phyloP scores from a whole-genome alignment of 1,140 invertebrate genomes.

The Eciton burchellii region DNA sequence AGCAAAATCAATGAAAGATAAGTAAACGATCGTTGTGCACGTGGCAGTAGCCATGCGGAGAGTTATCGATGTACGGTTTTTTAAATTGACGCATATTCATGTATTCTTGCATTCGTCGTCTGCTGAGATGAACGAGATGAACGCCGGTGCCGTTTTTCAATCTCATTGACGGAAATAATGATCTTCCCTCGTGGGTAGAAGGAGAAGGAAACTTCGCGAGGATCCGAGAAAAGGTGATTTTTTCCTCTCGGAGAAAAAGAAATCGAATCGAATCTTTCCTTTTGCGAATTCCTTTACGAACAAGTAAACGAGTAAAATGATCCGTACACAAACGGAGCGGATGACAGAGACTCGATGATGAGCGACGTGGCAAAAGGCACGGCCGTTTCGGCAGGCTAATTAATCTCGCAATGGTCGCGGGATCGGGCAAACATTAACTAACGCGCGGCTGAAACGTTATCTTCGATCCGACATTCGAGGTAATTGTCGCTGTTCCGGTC shows the following conservation, averaged over 20 bases:
- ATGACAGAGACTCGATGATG: not conserved
- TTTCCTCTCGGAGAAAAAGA: too few relatives aligned
- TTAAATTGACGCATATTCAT: conserved; percentile 2
- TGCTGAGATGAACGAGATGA: not conserved
- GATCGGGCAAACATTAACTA: conserved; percentile 45
- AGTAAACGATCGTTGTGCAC: conserved; percentile 31
- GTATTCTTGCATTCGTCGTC: not conserved
- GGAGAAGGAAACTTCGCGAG: too few relatives aligned
- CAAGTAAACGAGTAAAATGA: too few relatives aligned
- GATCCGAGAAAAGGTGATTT: too few relatives aligned
- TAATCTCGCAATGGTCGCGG: conserved; percentile 44
- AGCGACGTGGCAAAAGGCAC: conserved; percentile 19
- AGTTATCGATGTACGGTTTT: conserved; percentile 24
- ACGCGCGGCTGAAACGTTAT: conserved; percentile 59
- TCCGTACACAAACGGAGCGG: not conserved
- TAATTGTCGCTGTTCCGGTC: conserved; percentile 58
- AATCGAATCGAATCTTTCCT: too few relatives aligned
- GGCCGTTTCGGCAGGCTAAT: conserved; percentile 47
- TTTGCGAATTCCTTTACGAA: not conserved
- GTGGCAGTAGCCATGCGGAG: not conserved
- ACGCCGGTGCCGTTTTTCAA: too few relatives aligned
- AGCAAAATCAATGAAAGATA: conserved; percentile 41
- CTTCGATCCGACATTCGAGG: conserved; percentile 55
- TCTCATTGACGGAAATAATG: too few relatives aligned
- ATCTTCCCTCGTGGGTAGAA: too few relatives aligned